A percentile compares a stretch with the other conserved stretches of the same genome.
Conservation (phyloP, 2,797 vertebrate genomes). For the Bucorvus abyssinicus region DNA sequence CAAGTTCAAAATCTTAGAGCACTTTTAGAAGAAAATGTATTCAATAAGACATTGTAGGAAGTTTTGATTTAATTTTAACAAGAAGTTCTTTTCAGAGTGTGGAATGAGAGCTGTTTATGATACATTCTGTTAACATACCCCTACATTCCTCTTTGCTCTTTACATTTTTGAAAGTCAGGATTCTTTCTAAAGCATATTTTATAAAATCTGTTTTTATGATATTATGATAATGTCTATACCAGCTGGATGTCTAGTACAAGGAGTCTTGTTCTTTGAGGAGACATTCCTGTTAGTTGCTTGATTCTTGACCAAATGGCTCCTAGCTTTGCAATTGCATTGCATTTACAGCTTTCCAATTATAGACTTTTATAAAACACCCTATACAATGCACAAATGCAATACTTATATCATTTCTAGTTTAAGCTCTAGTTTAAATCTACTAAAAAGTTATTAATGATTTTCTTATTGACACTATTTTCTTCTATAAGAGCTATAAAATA, state of each 20-base stretch:
- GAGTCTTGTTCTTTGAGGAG: conserved; percentile 25
- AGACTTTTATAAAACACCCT: background rate
- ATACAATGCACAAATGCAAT: background rate
- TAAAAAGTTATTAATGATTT: background rate
- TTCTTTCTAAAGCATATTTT: conserved; percentile 49
- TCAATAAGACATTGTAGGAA: background rate
- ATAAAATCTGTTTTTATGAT: conserved; percentile 43
- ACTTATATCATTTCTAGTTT: background rate
- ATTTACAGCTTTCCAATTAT: background rate
- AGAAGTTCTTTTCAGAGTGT: background rate
- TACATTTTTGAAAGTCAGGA: conserved; percentile 17
- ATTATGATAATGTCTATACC: conserved; percentile 48
- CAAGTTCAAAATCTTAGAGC: background rate
- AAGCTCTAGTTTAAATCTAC: background rate
- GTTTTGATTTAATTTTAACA: conserved; percentile 11
- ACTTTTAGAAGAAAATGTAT: background rate
- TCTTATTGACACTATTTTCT: background rate
- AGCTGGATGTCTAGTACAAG: conserved; percentile 52
- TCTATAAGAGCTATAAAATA: background rate
- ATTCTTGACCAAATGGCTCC: conserved; percentile 49
- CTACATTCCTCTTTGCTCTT: conserved; percentile 27
- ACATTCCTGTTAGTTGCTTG: conserved; percentile 1
- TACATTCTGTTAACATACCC: conserved; percentile 11
- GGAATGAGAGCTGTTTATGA: conserved; percentile 11
- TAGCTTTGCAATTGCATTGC: background rate